Base-by-base conservation (phyloP, 2,888 invertebrate species). In the Eilema caniola region DNA sequence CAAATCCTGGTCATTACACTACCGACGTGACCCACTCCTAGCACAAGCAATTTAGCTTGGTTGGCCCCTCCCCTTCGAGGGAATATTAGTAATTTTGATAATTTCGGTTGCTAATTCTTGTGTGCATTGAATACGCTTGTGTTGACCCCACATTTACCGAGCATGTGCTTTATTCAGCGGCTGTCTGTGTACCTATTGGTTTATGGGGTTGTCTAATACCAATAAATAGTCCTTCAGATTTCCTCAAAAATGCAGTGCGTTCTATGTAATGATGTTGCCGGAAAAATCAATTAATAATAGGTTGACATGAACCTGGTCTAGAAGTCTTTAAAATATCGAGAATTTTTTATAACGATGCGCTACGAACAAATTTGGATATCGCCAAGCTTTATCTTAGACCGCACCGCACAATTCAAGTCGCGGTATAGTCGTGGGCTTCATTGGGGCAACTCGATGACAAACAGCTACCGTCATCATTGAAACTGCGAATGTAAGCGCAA, bases 101-200 rank as follows among this genome's bases (percentile, higher is more conserved):
- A n/a, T n/a, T n/a, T n/a, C n/a, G n/a, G n/a, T n/a, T n/a, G n/a
- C n/a, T n/a, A n/a, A n/a, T n/a, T n/a, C n/a, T n/a, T 53, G 7
- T 53, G 53, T 53, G 53, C 53, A 53, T 2, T 53, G 53, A 53
- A 53, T 20, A 53, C 53, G n/a, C 53, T 53, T 16, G 53, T 53
- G 53, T 53, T 7, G 53, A 53, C 53, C 53, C 53, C 53, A n/a
- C 53, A 53, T n/a, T 53, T 4, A n/a, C 53, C 53, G 53, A 61
- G 61, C 20, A 33, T 61, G 25, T 25, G 28, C 28, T 31, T 25
- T 25, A 61, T 61, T 33, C 61, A 61, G 61, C 31, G 61, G 25
- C 61, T 28, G 61, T 61, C 20, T 61, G 61, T 25, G 28, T 28
- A 20, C 28, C 25, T 20, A 61, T 31, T 20, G 14, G 12, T 10